Evolutionary conservation across 1,140 invertebrate species (phyloP).

Genomic region (Penaeus indicus): DNA sequence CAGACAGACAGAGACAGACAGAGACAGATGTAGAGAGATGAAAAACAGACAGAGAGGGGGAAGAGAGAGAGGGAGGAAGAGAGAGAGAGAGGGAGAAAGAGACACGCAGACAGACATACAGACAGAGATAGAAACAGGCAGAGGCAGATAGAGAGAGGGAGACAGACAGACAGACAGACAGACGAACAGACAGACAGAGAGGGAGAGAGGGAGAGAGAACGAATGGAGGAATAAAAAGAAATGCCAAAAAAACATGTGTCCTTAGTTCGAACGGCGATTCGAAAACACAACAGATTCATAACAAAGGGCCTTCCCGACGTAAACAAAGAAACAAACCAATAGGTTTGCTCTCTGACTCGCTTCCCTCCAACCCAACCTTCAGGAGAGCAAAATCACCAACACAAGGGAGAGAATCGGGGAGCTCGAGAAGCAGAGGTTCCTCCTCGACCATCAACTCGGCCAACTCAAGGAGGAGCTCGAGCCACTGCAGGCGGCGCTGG

Average conservation of each 20-base stretch:
- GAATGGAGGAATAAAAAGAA: no score
- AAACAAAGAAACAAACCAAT: no score
- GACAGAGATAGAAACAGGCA: neutral
- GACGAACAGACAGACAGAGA: no score
- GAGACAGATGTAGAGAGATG: no score
- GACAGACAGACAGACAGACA: neutral
- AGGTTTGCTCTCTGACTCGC: neutral
- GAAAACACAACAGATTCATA: neutral
- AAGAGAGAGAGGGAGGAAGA: neutral
- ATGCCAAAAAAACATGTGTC: no score
- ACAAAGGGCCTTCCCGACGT: no score
- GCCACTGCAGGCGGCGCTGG: conserved; percentile 44
- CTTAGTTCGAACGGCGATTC: neutral
- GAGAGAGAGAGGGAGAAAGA: neutral
- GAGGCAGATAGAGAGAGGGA: neutral
- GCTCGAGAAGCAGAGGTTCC: conserved; percentile 57
- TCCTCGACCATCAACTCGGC: conserved; percentile 46
- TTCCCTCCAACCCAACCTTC: neutral
- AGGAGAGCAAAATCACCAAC: conserved; percentile 55
- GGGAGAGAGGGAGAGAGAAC: no score
- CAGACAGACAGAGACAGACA: no score
- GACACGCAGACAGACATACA: neutral
- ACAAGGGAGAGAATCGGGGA: conserved; percentile 32
- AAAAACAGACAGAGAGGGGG: neutral
- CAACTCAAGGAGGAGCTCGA: conserved; percentile 56